Evolutionary conservation across 2,888 invertebrate species (phyloP).

Genomic region (Acleris sparsana): DNA sequence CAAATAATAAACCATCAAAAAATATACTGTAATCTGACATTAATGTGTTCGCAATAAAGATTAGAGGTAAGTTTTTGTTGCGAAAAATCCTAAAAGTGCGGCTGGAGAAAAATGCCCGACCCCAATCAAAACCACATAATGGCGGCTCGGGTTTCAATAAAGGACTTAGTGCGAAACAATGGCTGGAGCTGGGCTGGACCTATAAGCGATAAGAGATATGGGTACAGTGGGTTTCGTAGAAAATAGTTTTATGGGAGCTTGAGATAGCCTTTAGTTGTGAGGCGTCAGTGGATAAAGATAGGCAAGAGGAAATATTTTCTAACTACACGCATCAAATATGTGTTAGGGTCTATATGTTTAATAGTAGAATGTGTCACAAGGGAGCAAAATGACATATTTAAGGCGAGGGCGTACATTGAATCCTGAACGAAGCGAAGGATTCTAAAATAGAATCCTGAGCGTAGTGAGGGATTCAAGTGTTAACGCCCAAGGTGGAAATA

Average conservation of each 20-base stretch:
- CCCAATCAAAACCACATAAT: constrained; percentile 49
- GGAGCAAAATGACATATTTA: too few species aligned
- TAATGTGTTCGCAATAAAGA: constrained; percentile 35
- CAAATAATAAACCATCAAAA: constrained; percentile 17
- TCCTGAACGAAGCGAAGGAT: too few species aligned
- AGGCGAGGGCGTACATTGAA: too few species aligned
- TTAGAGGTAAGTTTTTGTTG: constrained; percentile 34
- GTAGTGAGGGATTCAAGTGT: too few species aligned
- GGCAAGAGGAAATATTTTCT: too few species aligned
- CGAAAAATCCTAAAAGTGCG: constrained; percentile 31
- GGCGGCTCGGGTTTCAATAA: constrained; percentile 41
- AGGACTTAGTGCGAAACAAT: constrained; percentile 42
- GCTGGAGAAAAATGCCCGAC: constrained; percentile 31
- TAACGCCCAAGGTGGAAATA: too few species aligned
- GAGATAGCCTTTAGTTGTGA: too few species aligned
- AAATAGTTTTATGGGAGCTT: background rate
- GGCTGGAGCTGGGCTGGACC: constrained; percentile 31
- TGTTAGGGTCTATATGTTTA: too few species aligned
- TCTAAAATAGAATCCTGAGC: too few species aligned
- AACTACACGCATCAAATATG: too few species aligned
- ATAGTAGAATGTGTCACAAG: too few species aligned
- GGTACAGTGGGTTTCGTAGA: background rate
- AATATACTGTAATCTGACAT: constrained; percentile 30
- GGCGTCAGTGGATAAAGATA: too few species aligned
- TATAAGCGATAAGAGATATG: background rate